Evolutionary conservation across 2,113 vertebrate genomes (phyloP).

Genomic region (Lichenostomus cassidix): DNA sequence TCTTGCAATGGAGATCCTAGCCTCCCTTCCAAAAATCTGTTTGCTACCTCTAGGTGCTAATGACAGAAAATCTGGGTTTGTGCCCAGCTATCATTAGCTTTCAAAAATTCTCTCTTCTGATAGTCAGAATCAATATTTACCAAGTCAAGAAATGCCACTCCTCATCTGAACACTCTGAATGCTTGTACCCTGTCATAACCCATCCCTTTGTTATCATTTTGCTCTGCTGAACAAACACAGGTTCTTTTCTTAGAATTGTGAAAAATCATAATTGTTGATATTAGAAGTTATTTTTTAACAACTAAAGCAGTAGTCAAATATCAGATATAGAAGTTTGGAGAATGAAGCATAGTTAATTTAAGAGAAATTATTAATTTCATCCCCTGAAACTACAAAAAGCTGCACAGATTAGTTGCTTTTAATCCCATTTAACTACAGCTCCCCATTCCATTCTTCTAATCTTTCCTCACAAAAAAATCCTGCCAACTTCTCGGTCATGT

Average conservation of each 20-base stretch:
- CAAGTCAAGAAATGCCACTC: constrained; percentile 29
- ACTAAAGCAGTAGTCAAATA: neutral
- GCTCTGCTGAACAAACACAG: neutral
- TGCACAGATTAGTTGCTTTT: constrained; percentile 5
- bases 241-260: neutral
- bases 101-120: constrained; percentile 30
- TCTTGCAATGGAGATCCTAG: neutral
- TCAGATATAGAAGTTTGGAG: neutral
- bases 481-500: constrained; percentile 54
- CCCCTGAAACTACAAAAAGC: neutral
- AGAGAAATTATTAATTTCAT: neutral
- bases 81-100: neutral
- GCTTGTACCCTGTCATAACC: neutral
- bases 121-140: constrained; percentile 49
- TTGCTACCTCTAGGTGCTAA: neutral
- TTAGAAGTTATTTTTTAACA: neutral
- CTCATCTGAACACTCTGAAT: neutral
- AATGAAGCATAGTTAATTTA: neutral
- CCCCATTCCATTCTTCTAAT: constrained; percentile 29
- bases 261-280: neutral
- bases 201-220: constrained; percentile 36
- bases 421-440: constrained; percentile 50
- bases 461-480: constrained; percentile 51
- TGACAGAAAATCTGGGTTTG: neutral
- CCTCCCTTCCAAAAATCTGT: neutral